Conservation (phyloP, 1,140 invertebrate species). For the Aphelenchoides fujianensis region DNA sequence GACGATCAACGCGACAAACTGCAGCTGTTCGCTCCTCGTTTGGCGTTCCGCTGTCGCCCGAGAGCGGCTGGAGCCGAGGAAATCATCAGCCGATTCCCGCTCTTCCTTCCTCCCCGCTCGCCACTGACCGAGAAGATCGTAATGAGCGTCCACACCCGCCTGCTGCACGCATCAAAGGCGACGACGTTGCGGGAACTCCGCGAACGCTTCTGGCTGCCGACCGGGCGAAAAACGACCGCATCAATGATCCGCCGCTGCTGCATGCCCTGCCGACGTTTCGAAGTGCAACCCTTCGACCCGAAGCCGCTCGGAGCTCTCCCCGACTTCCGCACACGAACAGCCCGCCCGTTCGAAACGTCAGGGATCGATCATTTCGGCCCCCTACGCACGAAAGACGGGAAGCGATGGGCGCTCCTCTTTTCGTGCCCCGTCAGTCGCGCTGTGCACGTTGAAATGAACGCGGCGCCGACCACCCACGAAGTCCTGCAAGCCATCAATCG, state of each 20-base stretch:
- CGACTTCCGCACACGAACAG: slow-evolving; percentile 21
- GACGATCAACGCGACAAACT: neutral
- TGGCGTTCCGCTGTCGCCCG: neutral
- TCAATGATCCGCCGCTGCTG: neutral
- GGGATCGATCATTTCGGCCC: slow-evolving; percentile 64
- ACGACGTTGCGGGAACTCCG: neutral
- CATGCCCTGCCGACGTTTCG: slow-evolving; percentile 4
- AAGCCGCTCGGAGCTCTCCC: neutral
- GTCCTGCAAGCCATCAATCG: slow-evolving; percentile 63
- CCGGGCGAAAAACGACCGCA: neutral
- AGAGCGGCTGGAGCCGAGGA: neutral
- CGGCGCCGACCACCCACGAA: slow-evolving; percentile 60
- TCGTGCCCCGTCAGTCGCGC: slow-evolving; percentile 64
- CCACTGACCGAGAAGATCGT: neutral
- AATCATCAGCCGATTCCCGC: neutral
- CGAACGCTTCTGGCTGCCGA: slow-evolving; percentile 13
- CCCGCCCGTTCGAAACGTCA: slow-evolving; percentile 54
- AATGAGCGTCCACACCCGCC: slow-evolving; percentile 19
- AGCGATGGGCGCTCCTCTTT: slow-evolving; percentile 64
- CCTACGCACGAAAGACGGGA: slow-evolving; percentile 60
- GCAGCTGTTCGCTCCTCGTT: neutral
- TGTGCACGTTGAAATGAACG: slow-evolving; percentile 64
- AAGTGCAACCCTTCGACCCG: neutral
- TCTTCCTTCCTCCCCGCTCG: neutral
- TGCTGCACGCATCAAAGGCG: neutral